Percentiles rank a stretch among this genome's conserved stretches.
These are phyloP conservation scores for Apantesis nais DNA, from an alignment of 2,888 invertebrate species.

Conservation along the genomic window DNA sequence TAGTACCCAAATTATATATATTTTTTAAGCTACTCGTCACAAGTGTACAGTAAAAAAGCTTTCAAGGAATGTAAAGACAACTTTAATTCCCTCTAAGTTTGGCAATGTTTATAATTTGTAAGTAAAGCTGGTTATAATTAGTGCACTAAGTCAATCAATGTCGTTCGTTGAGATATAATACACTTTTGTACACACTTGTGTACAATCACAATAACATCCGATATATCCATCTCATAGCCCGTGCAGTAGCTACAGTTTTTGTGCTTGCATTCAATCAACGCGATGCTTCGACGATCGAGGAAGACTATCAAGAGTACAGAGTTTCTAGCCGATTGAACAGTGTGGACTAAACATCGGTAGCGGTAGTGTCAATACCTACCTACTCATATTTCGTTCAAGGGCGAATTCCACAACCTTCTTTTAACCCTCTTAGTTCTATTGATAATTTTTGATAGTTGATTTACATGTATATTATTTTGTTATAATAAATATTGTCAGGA, in stretches of 20 bases:
- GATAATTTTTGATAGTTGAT: neutral
- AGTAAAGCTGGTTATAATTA: constrained; percentile 55
- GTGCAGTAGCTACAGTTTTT: constrained; percentile 39
- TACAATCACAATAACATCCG: constrained; percentile 45
- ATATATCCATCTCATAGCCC: constrained; percentile 42
- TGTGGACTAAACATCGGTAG: neutral
- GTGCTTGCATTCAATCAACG: constrained; percentile 44
- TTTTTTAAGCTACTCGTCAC: constrained; percentile 42
- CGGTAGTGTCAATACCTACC: too few species aligned
- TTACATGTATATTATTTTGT: too few species aligned
- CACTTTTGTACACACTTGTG: constrained; percentile 46
- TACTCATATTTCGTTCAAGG: neutral
- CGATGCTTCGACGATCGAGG: constrained; percentile 41
- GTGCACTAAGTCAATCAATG: constrained; percentile 45
- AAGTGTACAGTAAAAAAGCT: constrained; percentile 55
- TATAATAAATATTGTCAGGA: neutral
- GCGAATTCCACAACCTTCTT: neutral
- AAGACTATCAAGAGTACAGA: constrained; percentile 40
- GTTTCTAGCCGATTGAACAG: neutral
- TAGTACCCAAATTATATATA: constrained; percentile 50
- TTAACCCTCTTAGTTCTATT: neutral
- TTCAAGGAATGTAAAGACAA: constrained; percentile 72
- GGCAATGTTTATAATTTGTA: constrained; percentile 68
- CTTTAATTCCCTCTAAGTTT: constrained; percentile 63
- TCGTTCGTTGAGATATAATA: constrained; percentile 38